phyloP scores from a whole-genome alignment of 1,140 invertebrate species.

The Aleiodes sp. region DNA sequence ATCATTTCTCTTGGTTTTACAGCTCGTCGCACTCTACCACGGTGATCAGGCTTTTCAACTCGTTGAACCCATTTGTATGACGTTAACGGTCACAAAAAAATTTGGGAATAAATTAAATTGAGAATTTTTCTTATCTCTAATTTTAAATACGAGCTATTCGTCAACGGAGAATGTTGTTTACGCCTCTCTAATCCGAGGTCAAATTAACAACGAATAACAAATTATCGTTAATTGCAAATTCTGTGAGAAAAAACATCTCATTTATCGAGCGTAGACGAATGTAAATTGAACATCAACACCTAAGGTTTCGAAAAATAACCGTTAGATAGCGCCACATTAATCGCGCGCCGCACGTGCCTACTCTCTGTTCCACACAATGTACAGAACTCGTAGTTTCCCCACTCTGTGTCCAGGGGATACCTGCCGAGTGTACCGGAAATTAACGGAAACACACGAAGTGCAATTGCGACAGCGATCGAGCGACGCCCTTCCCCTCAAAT shows the following conservation, averaged over 20 bases:
- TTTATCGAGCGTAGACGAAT: constrained; percentile 5
- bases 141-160: neutral
- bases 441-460: constrained; percentile 52
- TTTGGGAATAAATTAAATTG: no score
- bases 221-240: neutral
- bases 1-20: constrained; percentile 4
- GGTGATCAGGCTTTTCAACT: neutral
- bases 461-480: constrained; percentile 50
- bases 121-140: no score
- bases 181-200: neutral
- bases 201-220: neutral
- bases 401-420: constrained; percentile 33
- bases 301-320: neutral
- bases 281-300: neutral
- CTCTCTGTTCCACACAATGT: constrained; percentile 5
- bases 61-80: neutral
- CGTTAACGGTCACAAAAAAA: neutral
- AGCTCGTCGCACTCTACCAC: neutral
- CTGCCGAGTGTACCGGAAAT: constrained; percentile 45
- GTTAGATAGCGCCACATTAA: constrained; percentile 34
- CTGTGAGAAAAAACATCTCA: neutral
- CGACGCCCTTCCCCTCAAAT: constrained; percentile 46
- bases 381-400: neutral
- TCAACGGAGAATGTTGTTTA: neutral
- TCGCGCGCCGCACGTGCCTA: constrained; percentile 34